Evolutionary conservation across 1,140 invertebrate genomes (phyloP), one percentile per base, ranked within the genome.

Genomic region (Bombus ignitus): DNA sequence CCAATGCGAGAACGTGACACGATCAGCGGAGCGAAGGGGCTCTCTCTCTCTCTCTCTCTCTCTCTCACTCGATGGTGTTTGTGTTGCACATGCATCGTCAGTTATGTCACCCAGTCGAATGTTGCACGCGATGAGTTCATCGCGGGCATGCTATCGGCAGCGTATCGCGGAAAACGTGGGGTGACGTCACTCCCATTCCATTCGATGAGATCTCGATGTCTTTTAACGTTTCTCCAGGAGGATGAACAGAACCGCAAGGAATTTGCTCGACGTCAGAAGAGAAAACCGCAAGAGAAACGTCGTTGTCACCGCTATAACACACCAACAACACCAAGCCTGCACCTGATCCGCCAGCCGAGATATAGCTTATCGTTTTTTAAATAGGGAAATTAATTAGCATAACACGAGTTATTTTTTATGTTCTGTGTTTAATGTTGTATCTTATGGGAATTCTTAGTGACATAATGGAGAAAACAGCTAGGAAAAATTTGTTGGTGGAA

Each of bases 101-200:
- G 74, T 90, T 90, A 85, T 90, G 89, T 90, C 89, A 90, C 82
- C 25, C 25, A 28, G 12, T 47, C n/a, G 65, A 59, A 71, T 68
- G 86, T 83, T 28, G 73, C 83, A 62, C 75, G 74, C 83, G 83
- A 82, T 90, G 89, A 90, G 87, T 86, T 90, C 89, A 90, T 90
- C 89, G 47, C 47, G 88, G 42, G 65, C 57, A 44, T 22, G n/a
- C 9, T 78, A 88, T 85, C 79, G 89, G 76, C 70, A 47, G 70
- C 44, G 35, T 32, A 77, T 88, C 89, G 70, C 81, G 89, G 62
- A 71, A 86, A 85, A 72, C 80, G 39, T 42, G 72, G 6, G 53
- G 3, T 90, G 83, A 90, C 86, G 71, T 90, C 89, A 90, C 62
- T 59, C 39, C n/a, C 66, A n/a, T 57, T 57, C 25, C 15, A 35